A percentile compares a stretch with the other conserved stretches of the same genome.
phyloP scores from a whole-genome alignment of 2,113 vertebrate species.

The Platichthys stellatus region DNA sequence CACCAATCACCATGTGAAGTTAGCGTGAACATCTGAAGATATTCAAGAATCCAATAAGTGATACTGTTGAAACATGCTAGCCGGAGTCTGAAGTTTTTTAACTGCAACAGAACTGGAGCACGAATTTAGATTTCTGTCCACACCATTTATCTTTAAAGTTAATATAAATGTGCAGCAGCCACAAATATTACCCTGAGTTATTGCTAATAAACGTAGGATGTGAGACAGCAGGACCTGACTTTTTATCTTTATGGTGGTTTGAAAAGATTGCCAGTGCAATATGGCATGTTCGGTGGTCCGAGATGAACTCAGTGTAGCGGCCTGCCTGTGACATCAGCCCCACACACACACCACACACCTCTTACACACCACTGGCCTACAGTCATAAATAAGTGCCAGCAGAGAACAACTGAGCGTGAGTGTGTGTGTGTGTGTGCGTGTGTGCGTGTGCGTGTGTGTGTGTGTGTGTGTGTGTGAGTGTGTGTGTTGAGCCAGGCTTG shows the following conservation, averaged over 20 bases:
- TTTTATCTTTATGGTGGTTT: background rate
- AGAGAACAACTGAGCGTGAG: slow-evolving; percentile 39
- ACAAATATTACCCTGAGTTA: background rate
- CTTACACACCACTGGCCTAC: slow-evolving; percentile 38
- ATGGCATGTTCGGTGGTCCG: slow-evolving; percentile 48
- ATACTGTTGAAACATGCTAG: background rate
- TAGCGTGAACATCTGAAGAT: background rate
- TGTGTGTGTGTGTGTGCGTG: slow-evolving; percentile 10
- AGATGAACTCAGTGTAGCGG: slow-evolving; percentile 53
- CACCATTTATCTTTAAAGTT: background rate
- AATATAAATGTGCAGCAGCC: background rate
- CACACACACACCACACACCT: slow-evolving; percentile 45
- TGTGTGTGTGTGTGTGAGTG: slow-evolving; percentile 31
- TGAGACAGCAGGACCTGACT: background rate
- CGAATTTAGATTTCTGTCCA: background rate
- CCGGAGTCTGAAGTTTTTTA: too few species aligned
- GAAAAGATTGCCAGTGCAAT: slow-evolving; percentile 28
- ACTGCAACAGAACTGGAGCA: slow-evolving; percentile 5
- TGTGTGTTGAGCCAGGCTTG: slow-evolving; percentile 50
- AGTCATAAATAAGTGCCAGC: slow-evolving; percentile 57
- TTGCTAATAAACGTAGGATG: background rate
- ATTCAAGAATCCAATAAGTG: background rate
- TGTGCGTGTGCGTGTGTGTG: slow-evolving; percentile 1
- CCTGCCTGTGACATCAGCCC: slow-evolving; percentile 61
- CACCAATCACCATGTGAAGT: background rate